A percentile compares a stretch with the other conserved stretches of the same genome.
phyloP scores from a whole-genome alignment of 1,140 invertebrate genomes.

The Neodiprion virginianus region DNA sequence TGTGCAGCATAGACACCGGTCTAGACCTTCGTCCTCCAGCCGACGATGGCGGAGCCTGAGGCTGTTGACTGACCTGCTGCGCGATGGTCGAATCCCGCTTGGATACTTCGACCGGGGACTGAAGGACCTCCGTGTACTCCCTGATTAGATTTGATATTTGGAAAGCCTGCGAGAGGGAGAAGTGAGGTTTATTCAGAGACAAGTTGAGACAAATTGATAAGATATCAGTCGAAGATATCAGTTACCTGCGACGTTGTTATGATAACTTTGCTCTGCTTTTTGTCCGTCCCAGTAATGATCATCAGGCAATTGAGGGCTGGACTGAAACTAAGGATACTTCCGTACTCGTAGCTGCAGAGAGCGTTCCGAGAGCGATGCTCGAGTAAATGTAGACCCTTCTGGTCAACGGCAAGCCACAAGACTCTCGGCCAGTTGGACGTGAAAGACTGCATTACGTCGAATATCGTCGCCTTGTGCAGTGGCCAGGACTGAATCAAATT shows the following conservation, averaged over 20 bases:
- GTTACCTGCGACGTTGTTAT: constrained; percentile 83
- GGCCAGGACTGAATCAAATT: constrained; percentile 94
- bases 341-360: constrained; percentile 89
- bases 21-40: constrained; percentile 52
- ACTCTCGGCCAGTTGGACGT: constrained; percentile 93
- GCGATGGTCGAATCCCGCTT: constrained; percentile 51
- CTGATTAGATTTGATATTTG: constrained; percentile 93
- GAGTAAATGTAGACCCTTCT: constrained; percentile 89
- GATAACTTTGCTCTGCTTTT: constrained; percentile 91
- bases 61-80: constrained; percentile 48
- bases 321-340: constrained; percentile 84
- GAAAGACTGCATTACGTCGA: constrained; percentile 96
- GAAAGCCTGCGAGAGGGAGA: constrained; percentile 73
- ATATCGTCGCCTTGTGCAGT: constrained; percentile 90
- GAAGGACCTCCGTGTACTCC: constrained; percentile 87
- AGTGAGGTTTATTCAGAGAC: neutral
- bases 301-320: constrained; percentile 88
- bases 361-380: constrained; percentile 87
- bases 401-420: constrained; percentile 91
- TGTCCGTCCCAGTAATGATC: constrained; percentile 86
- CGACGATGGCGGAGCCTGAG: constrained; percentile 38
- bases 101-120: constrained; percentile 53
- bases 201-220: constrained; percentile 9
- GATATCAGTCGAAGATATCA: constrained; percentile 13
- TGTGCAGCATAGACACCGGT: constrained; percentile 63